Percentiles rank a stretch among this genome's conserved stretches.
Evolutionary conservation across 2,888 invertebrate genomes (phyloP).

Genomic region (Limnephilus rhombicus): DNA sequence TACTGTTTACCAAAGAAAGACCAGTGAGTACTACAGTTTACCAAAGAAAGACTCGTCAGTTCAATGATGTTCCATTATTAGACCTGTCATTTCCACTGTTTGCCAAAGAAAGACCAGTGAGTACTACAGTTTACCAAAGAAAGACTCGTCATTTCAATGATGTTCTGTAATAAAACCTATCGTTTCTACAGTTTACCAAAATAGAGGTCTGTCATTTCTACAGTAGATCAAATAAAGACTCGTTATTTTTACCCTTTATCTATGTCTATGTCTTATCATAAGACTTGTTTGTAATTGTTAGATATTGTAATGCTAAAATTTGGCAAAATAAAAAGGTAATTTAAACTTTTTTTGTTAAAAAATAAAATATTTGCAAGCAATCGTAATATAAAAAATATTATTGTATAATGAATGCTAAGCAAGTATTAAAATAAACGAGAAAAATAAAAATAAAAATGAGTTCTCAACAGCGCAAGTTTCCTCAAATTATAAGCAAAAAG

Average conservation of each 20-base stretch:
- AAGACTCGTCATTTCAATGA: neutral
- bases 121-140: neutral
- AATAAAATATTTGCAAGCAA: neutral
- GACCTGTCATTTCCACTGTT: neutral
- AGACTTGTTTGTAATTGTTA: neutral
- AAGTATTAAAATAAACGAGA: neutral
- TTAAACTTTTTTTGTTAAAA: neutral
- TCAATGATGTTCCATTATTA: too few relatives aligned
- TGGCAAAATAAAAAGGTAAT: neutral
- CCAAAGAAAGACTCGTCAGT: neutral
- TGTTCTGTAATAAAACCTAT: neutral
- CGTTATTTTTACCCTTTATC: neutral
- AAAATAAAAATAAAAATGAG: conserved; percentile 31
- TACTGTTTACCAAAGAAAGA: neutral
- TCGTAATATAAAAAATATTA: neutral
- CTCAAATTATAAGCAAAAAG: neutral
- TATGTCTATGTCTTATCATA: neutral
- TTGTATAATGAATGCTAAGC: neutral
- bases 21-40: neutral
- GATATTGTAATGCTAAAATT: neutral
- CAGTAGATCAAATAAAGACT: neutral
- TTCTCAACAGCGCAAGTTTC: conserved; percentile 28
- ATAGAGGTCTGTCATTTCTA: neutral
- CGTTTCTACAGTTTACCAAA: neutral
- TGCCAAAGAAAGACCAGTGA: neutral